Evolutionary conservation across 1,140 invertebrate species (phyloP).

Genomic region (Asbolus verrucosus): DNA sequence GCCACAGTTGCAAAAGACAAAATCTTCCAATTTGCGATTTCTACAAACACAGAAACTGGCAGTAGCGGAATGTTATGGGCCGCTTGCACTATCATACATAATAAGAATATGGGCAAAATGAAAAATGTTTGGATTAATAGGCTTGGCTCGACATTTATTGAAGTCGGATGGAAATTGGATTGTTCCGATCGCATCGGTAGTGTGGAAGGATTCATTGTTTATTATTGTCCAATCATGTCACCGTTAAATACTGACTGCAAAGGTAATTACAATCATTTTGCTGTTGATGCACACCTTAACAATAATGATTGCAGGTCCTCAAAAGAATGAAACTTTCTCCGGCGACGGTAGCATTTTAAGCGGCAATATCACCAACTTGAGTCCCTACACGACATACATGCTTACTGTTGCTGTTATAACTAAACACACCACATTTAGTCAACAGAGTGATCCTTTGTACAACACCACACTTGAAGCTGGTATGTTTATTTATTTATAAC

Average conservation of each 20-base stretch:
- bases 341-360: conserved; percentile 3
- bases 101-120: conserved; percentile 75
- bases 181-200: conserved; percentile 76
- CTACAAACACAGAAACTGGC: conserved; percentile 72
- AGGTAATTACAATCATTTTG: conserved; percentile 54
- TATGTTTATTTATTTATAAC: conserved; percentile 59
- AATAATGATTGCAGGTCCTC: conserved; percentile 23
- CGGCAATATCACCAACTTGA: conserved; percentile 65
- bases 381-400: conserved; percentile 84
- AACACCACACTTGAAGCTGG: conserved; percentile 82
- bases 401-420: conserved; percentile 80
- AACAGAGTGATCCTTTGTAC: conserved; percentile 64
- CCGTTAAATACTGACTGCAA: conserved; percentile 68
- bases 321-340: conserved; percentile 43
- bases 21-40: conserved; percentile 78
- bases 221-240: conserved; percentile 74
- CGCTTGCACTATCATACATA: conserved; percentile 79
- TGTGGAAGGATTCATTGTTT: conserved; percentile 74
- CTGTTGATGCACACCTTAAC: background rate
- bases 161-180: conserved; percentile 77
- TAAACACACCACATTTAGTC: conserved; percentile 66
- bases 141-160: conserved; percentile 71
- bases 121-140: conserved; percentile 73
- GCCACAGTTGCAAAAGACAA: conserved; percentile 67
- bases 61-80: conserved; percentile 85